phyloP scores from a whole-genome alignment of 2,113 vertebrate species.

The Myrmecophaga tridactyla region DNA sequence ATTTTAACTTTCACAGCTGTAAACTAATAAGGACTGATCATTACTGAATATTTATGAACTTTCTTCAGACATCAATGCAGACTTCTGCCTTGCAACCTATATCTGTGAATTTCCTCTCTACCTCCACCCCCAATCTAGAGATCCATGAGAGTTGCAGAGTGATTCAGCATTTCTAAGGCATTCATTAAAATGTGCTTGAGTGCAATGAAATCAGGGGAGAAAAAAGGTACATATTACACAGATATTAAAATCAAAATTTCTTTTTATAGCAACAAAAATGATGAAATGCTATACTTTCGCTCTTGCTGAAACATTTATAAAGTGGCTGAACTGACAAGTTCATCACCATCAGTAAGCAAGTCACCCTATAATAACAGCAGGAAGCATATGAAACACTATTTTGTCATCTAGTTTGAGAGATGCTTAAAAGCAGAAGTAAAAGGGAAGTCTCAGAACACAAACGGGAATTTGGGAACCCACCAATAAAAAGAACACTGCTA shows the following conservation, averaged over 20 bases:
- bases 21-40: neutral
- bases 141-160: constrained; percentile 38
- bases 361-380: neutral
- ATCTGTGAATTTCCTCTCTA: constrained; percentile 34
- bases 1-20: constrained; percentile 1
- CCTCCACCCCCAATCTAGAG: neutral
- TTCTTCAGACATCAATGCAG: neutral
- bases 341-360: constrained; percentile 10
- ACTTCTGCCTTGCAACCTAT: constrained; percentile 7
- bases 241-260: constrained; percentile 26
- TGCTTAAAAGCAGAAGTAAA: neutral
- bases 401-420: neutral
- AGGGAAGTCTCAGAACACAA: neutral
- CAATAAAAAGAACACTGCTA: neutral
- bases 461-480: neutral
- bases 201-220: neutral
- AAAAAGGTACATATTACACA: neutral
- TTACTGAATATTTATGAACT: constrained; percentile 10
- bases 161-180: constrained; percentile 72
- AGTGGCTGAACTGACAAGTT: neutral
- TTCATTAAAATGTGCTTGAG: constrained; percentile 43
- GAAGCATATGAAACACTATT: neutral
- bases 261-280: neutral
- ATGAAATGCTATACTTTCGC: constrained; percentile 2
- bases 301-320: neutral